Evolutionary conservation across 2,888 invertebrate genomes (phyloP), one percentile per base, ranked within the genome.

Genomic region (Parapristionchus giblindavisi): DNA sequence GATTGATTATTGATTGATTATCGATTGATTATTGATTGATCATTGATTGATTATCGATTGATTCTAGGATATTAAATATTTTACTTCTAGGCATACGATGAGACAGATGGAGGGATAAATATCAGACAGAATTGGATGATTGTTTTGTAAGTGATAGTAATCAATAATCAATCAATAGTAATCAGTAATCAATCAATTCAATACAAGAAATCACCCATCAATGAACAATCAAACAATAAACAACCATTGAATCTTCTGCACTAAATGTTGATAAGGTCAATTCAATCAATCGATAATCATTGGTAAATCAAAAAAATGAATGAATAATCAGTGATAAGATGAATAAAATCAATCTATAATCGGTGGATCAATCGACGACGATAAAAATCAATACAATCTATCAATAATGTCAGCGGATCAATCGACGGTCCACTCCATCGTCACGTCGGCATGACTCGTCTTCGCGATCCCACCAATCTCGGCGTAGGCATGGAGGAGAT

Each of bases 401-500:
- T n/a, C n/a, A n/a, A 51, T 17, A 36, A 34, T 51, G 81, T 76
- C 40, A 85, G 85, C 43, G 78, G 81, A 29, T 74, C 79, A 17
- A 40, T 84, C 0, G 85, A 83, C 60, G 77, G 79, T 8, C 40
- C 84, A 43, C 72, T 75, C 32, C 76, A 78, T 34, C 78, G 83
- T 38, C 79, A 81, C 14, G 71, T 85, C 48, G 80, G 76, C n/a
- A 66, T 85, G 36, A 80, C 82, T n/a, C 80, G 85, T 11, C 77
- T 85, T 8, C 76, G 78, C 32, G 74, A 77, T 3, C 80, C 85
- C 1, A 80, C 80, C n/a, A 85, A 85, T 76, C 80, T 85, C 52
- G 85, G 85, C 2, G 54, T 75, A 17, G 81, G 78, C 56, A 79
- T 84, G 78, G 83, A 80, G 38, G 83, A 83, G 54, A 78, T 81